Conservation (phyloP, 2,888 invertebrate genomes). For the Andrena chrysosceles region DNA sequence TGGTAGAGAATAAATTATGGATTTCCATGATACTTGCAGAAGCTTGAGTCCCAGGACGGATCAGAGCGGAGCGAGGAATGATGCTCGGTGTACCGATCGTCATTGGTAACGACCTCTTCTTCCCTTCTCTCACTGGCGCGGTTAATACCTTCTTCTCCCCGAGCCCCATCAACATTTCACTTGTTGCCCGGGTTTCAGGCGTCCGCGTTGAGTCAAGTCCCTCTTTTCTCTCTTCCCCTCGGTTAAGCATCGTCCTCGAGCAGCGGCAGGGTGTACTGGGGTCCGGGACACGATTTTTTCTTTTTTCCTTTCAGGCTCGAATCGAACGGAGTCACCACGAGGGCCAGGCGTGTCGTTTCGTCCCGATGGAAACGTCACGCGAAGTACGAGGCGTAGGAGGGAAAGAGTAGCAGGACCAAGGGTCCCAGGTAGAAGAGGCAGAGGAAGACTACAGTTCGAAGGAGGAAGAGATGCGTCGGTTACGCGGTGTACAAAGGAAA, state of each 20-base stretch:
- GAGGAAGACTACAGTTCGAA: not conserved
- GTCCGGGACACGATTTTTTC: slow-evolving; percentile 1
- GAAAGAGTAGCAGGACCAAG: not conserved
- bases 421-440: not conserved
- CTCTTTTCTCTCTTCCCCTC: not conserved
- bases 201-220: slow-evolving; percentile 34
- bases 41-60: not conserved
- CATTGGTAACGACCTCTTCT: slow-evolving; percentile 62
- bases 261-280: too few relatives aligned
- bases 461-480: slow-evolving; percentile 54
- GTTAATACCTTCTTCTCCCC: slow-evolving; percentile 32
- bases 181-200: slow-evolving; percentile 49
- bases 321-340: slow-evolving; percentile 42
- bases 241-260: too few relatives aligned
- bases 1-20: not conserved
- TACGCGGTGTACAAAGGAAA: slow-evolving; percentile 49
- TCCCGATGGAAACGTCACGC: slow-evolving; percentile 53
- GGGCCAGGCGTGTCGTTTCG: slow-evolving; percentile 21
- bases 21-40: slow-evolving; percentile 5
- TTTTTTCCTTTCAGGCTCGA: slow-evolving; percentile 16
- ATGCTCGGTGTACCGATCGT: slow-evolving; percentile 60
- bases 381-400: slow-evolving; percentile 31
- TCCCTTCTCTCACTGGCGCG: slow-evolving; percentile 43
- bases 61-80: slow-evolving; percentile 9
- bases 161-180: slow-evolving; percentile 62